Evolutionary conservation across 2,797 vertebrate species (phyloP).

Genomic region (Tadarida brasiliensis): DNA sequence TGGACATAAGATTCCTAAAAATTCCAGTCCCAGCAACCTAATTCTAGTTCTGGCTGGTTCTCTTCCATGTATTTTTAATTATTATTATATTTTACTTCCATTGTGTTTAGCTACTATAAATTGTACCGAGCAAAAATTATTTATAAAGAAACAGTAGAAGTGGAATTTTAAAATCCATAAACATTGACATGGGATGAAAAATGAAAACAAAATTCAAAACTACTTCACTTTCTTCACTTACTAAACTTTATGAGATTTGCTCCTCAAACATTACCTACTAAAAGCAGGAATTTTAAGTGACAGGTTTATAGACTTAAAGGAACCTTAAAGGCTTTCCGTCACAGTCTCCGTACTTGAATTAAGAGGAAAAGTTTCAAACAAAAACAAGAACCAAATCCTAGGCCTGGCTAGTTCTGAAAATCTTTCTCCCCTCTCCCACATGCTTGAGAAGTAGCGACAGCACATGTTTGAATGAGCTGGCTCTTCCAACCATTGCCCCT

Average conservation of each 20-base stretch:
- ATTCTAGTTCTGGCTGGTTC: neutral
- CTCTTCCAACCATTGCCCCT: neutral
- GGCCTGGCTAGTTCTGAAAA: neutral
- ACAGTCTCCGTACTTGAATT: constrained; percentile 25
- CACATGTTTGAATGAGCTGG: neutral
- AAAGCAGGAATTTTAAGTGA: constrained; percentile 9
- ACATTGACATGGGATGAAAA: neutral
- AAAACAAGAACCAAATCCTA: neutral
- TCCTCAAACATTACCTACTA: neutral
- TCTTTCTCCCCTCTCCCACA: neutral
- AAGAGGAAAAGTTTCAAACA: neutral
- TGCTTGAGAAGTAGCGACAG: neutral
- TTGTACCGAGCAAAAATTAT: neutral
- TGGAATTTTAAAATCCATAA: neutral
- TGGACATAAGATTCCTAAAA: neutral
- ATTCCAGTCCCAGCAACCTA: neutral
- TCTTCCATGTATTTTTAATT: neutral
- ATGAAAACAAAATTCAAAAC: neutral
- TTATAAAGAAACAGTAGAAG: neutral
- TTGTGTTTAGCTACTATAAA: neutral
- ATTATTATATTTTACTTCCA: neutral
- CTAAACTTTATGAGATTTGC: constrained; percentile 4
- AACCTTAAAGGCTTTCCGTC: neutral
- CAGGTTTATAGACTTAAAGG: neutral
- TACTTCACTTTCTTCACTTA: neutral